Evolutionary conservation across 2,888 invertebrate genomes (phyloP), one percentile per base, ranked within the genome.

Genomic region (Acrocera orbiculus): DNA sequence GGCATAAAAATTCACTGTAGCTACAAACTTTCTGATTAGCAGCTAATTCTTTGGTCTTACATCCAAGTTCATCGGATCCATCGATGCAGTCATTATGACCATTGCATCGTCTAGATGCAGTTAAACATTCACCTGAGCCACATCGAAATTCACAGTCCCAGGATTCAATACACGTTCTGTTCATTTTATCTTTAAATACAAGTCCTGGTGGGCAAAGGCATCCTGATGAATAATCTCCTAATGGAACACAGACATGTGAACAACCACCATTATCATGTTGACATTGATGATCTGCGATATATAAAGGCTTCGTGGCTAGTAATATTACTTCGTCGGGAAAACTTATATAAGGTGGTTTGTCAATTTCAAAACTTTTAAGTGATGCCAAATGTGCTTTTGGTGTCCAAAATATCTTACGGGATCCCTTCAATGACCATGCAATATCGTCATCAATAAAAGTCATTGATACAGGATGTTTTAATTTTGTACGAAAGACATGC

Each of bases 121-220:
- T 67, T 32, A 76, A 54, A 46, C 76, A 76, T 35, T 63, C 63
- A 3, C 67, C 66, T 61, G 38, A 55, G 46, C 48, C 65, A 63
- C 62, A 67, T 47, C 55, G 35, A 49, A 66, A 61, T 42, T 56
- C 56, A 42, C 77, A 78, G 17, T 53, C 47, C 5, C 56, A 49
- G 19, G 64, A 43, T 39, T 62, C 59, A 3, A 59, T 54, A 45
- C 86, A 87, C 0, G 65, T 70, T 17, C 52, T 58, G 19, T 65
- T 65, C 1, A 51, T 46, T 2, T 51, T 46, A 41, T 61, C 53
- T 2, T 52, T 54, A 9, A 77, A 58, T 2, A 64, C 52, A 50
- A 72, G 64, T 0, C 77, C 76, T 1, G 69, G 54, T 0, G 86
- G 79, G 50, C 89, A 89, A 1, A 69, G 48, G 39, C 71, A 72